phyloP scores from a whole-genome alignment of 2,888 invertebrate genomes.

The Panzeria rudis region DNA sequence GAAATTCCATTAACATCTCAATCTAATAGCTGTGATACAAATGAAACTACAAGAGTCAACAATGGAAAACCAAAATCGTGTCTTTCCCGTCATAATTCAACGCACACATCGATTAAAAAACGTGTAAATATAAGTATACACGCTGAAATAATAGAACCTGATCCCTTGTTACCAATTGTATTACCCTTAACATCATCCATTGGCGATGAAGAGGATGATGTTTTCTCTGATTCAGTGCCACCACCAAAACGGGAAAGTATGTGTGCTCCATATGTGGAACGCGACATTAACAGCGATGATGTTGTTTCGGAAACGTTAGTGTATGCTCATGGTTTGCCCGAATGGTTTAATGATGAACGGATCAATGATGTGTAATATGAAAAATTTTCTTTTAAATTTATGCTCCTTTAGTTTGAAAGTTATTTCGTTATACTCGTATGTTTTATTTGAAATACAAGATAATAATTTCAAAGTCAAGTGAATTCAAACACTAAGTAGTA shows the following conservation, averaged over 20 bases:
- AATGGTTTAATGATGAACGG: constrained; percentile 84
- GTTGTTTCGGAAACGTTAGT: constrained; percentile 77
- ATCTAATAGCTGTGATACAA: constrained; percentile 64
- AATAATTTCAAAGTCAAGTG: not conserved
- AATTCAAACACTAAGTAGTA: not conserved
- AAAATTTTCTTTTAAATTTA: constrained; percentile 29
- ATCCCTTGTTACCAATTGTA: constrained; percentile 76
- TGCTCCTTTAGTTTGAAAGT: constrained; percentile 24
- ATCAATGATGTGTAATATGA: constrained; percentile 81
- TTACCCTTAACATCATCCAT: constrained; percentile 70
- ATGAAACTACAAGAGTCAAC: constrained; percentile 45
- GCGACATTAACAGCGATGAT: constrained; percentile 74
- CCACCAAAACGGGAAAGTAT: constrained; percentile 84
- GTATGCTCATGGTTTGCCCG: constrained; percentile 81
- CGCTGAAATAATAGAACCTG: constrained; percentile 82
- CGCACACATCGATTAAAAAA: constrained; percentile 82
- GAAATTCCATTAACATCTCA: constrained; percentile 61
- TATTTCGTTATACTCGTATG: constrained; percentile 1
- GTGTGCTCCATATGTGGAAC: constrained; percentile 84
- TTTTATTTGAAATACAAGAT: not conserved
- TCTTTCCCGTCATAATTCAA: constrained; percentile 82
- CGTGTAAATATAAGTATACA: constrained; percentile 83
- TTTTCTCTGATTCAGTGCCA: constrained; percentile 85
- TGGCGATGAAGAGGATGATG: constrained; percentile 85
- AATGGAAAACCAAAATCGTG: constrained; percentile 79